Conservation (phyloP, 2,797 vertebrate species). For the Phrynocephalus vlangalii region DNA sequence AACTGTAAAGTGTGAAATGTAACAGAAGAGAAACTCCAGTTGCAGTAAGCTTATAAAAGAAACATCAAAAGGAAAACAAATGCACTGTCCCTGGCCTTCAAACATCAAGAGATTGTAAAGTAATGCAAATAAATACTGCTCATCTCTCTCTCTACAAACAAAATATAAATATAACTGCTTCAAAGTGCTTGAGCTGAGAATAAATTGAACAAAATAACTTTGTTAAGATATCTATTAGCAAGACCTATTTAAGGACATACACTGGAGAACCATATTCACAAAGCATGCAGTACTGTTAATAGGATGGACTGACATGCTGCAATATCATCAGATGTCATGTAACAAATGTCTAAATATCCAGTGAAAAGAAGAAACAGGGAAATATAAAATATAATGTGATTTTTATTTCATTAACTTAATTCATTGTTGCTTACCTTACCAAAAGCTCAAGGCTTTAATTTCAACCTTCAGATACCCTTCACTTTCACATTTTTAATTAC, state of each 20-base stretch:
- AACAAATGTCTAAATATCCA: not conserved
- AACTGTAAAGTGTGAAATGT: constrained; percentile 35
- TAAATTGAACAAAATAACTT: not conserved
- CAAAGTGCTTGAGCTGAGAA: not conserved
- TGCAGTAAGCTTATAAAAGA: constrained; percentile 16
- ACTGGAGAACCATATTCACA: not conserved
- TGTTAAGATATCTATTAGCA: not conserved
- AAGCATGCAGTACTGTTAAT: not conserved
- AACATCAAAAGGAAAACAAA: constrained; percentile 19
- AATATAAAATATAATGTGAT: not conserved
- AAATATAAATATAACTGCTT: not conserved
- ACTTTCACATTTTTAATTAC: not conserved
- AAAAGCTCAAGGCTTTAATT: not conserved
- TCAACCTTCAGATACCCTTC: not conserved
- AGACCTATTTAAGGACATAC: not conserved
- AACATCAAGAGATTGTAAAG: not conserved
- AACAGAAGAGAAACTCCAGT: constrained; percentile 19
- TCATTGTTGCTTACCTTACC: not conserved
- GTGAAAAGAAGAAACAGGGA: not conserved
- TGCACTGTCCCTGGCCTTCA: not conserved
- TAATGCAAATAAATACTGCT: not conserved
- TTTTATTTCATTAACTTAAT: not conserved
- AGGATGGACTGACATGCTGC: not conserved
- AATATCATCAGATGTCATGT: not conserved
- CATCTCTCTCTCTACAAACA: not conserved